Evolutionary conservation across 2,888 invertebrate genomes (phyloP), one percentile per base, ranked within the genome.

Genomic region (Drosophila flavopinicola): DNA sequence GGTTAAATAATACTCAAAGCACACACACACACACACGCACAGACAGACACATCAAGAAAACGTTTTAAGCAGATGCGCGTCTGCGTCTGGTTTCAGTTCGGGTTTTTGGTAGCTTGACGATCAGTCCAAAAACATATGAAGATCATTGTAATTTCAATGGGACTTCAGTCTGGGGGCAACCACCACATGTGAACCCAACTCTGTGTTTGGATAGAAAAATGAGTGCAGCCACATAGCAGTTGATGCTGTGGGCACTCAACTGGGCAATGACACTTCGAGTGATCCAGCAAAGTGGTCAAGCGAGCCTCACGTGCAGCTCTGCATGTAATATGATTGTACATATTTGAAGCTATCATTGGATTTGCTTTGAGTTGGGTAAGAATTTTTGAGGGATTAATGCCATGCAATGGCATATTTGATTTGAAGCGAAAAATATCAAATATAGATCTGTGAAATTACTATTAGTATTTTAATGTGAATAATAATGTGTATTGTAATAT

Each of bases 111-210:
- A 73, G 79, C 85, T 75, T 52, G 80, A 75, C 77, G 72, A 75
- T 84, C 80, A 58, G 60, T 56, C 85, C 83, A 77, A 82, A 82
- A 76, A 57, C 78, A 70, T 70, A 75, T 75, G 85, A 82, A 84
- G 83, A 85, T 85, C 86, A 83, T 76, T 85, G 84, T 85, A 80
- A 76, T 80, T 80, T 85, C 78, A 80, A 83, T 84, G 85, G 76
- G 69, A 85, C 84, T 85, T 75, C 75, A 80, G 41, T 45, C 61
- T 53, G 60, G 57, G 69, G 73, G 80, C 72, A 73, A 71, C 71
- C 70, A 60, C 66, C 65, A 66, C 38, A 48, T 1, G 35, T 66
- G 66, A 66, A 66, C 66, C 64, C 51, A 52, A 15, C 44, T 41
- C 52, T 38, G 37, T 59, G 53, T 59, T 73, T 70, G 70, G 57